Base-by-base conservation (phyloP, 2,113 vertebrate genomes). In the Maccullochella peelii region DNA sequence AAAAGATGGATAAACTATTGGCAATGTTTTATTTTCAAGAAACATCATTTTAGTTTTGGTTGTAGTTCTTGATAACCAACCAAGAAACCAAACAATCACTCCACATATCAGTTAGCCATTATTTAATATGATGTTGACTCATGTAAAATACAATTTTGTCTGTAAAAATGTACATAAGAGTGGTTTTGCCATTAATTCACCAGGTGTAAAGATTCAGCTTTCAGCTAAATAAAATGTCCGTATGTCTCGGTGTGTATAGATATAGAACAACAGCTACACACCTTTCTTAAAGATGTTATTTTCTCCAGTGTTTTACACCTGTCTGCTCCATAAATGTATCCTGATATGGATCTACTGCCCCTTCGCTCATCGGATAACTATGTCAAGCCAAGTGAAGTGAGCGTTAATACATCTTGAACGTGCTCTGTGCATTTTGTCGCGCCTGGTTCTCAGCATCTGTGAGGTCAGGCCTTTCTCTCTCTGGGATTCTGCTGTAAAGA, bases 381-480 rank as follows among this genome's bases (percentile, higher is more conserved):
- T 30, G 50, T 74, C 38, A 40, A 61, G 55, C 62, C 25, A 52
- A 58, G 74, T 50, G 67, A 67, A 71, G 58, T 57, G 76, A 79
- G 44, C 1, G 8, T 42, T 65, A 47, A 83, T 65, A n/a, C 47
- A 54, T 72, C 5, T 25, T 18, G 36, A 71, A 40, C 11, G 7
- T 70, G 25, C 18, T 33, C 5, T 38, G 62, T 25, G 15, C 47
- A 42, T 66, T 54, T 66, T 70, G 33, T 71, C 4, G 3, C 54
- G 62, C 23, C n/a, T 20, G 16, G 8, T 44, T 36, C 49, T 61
- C 44, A 5, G 36, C 54, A 16, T 47, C 33, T 36, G 55, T 49
- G n/a, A 75, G 78, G 65, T 83, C 70, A 47, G 62, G 10, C 38
- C 16, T 14, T 33, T 82, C 38, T 49, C 27, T 55, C 68, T 73